Evolutionary conservation across 2,113 vertebrate species (phyloP), one percentile per base, ranked within the genome.

Genomic region (Ceyx margarethae): DNA sequence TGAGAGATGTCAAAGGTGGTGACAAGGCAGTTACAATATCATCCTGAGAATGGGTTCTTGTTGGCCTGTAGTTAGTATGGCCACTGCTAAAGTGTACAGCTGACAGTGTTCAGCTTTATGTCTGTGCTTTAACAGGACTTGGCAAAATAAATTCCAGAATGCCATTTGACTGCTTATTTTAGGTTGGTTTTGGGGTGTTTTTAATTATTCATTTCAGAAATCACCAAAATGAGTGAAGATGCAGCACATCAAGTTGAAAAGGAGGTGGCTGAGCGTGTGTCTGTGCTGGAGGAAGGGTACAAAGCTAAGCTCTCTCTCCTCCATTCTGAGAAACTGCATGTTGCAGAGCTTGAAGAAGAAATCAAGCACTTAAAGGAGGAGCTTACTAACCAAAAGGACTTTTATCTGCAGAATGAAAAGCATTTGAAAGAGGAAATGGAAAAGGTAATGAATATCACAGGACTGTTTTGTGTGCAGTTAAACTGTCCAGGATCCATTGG

Each of bases 341-440:
- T 98, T 90, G 96, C 97, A 62, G 93, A 79, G 35, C 96, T 98
- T 82, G 97, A 95, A 31, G 97, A 97, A 57, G 97, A 97, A 88
- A 92, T 98, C 37, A 95, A 96, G 53, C 76, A 80, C 22, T 90
- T 98, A 51, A 97, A 91, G 57, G 89, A 93, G 54, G 97, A 98
- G 71, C 98, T 98, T 37, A 10, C 25, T 33, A 96, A 89, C 43
- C 93, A 96, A 23, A 94, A 97, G 85, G 93, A 84, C 4, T 73
- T 90, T 13, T 94, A 87, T 45, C 87, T 97, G 72, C 96, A 96
- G 91, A 95, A 94, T 16, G 94, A 97, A 43, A 92, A 94, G 18
- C 79, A 76, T 51, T 91, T 97, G 84, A 94, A 94, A 65, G 96
- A 97, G 74, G 94, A 97, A 62, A 88, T 96, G 75, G 97, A 97